These are phyloP conservation scores for Colletes gigas DNA, from an alignment of 1,140 invertebrate species.

Conservation along the genomic window DNA sequence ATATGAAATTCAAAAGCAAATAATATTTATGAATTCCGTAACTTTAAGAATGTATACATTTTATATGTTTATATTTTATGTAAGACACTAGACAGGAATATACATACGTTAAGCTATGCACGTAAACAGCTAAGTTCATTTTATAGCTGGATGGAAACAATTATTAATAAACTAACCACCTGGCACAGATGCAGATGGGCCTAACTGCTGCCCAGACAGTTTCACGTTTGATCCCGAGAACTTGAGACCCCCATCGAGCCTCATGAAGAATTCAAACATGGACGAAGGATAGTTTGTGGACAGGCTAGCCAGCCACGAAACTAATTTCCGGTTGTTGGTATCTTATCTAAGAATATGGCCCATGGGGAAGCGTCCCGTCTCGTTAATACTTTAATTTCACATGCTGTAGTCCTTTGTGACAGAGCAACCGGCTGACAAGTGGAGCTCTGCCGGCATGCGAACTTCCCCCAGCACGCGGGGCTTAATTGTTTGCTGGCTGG, in stretches of 20 bases:
- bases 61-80: no score
- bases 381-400: constrained; percentile 66
- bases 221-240: constrained; percentile 66
- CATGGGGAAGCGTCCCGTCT: constrained; percentile 41
- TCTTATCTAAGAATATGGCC: constrained; percentile 43
- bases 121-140: no score
- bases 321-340: constrained; percentile 52
- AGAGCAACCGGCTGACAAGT: constrained; percentile 40
- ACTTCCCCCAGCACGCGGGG: constrained; percentile 63
- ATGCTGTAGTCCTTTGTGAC: constrained; percentile 29
- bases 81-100: no score
- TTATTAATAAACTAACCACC: no score
- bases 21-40: no score
- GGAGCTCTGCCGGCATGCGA: constrained; percentile 45
- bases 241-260: constrained; percentile 53
- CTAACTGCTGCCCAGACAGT: constrained; percentile 41
- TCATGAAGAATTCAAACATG: constrained; percentile 65
- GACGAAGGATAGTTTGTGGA: constrained; percentile 38
- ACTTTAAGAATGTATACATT: no score
- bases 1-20: no score
- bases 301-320: constrained; percentile 44
- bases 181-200: constrained; percentile 70
- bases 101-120: no score
- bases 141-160: no score
- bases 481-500: constrained; percentile 77